Percentiles rank a stretch among this genome's conserved stretches.
Conservation (phyloP, 2,888 invertebrate genomes). For the Caenorhabditis sp. region DNA sequence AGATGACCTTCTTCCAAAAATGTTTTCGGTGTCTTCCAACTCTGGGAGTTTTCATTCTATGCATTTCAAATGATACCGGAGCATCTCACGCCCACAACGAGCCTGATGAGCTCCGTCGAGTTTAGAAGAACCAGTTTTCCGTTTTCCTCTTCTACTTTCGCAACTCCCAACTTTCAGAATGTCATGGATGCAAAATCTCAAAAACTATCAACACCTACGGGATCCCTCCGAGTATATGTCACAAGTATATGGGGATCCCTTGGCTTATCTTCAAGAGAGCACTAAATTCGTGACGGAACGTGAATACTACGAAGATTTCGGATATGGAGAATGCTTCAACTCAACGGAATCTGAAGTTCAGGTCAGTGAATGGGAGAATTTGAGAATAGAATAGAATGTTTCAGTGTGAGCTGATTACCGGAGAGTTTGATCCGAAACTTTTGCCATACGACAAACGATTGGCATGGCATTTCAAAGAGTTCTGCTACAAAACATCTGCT, state of each 20-base stretch:
- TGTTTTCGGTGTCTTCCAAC: background rate
- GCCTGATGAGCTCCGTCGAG: background rate
- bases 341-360: constrained; percentile 76
- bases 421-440: constrained; percentile 79
- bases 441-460: constrained; percentile 78
- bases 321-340: constrained; percentile 79
- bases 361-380: constrained; percentile 44
- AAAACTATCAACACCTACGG: constrained; percentile 77
- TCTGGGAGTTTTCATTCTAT: constrained; percentile 2
- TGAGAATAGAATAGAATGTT: constrained; percentile 18
- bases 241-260: constrained; percentile 79
- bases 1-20: background rate
- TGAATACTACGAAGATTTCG: constrained; percentile 80
- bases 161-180: constrained; percentile 64
- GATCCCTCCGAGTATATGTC: constrained; percentile 80
- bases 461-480: constrained; percentile 80
- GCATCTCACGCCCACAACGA: background rate
- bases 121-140: background rate
- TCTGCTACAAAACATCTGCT: constrained; percentile 82
- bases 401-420: constrained; percentile 80
- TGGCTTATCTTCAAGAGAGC: constrained; percentile 76
- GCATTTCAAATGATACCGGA: constrained; percentile 11
- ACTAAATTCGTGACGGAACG: constrained; percentile 80
- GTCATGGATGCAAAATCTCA: constrained; percentile 79
- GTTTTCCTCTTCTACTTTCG: background rate